Percentiles rank a stretch among this genome's conserved stretches.
phyloP scores from a whole-genome alignment of 2,888 invertebrate species.

The Smittia sp. region DNA sequence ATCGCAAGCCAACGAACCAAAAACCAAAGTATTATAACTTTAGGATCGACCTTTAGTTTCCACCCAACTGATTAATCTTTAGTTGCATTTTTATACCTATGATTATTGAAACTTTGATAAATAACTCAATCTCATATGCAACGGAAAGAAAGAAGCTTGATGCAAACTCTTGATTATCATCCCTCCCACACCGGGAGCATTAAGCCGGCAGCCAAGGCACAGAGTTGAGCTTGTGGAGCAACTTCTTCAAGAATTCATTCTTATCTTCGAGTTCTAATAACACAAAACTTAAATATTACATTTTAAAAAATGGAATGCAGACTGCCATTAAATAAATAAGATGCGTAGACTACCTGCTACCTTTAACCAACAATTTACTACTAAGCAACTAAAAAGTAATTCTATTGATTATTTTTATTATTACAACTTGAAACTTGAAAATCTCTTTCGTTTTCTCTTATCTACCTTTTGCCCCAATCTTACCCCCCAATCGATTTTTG shows the following conservation, averaged over 20 bases:
- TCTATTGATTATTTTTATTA: conserved; percentile 36
- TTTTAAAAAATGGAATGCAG: conserved; percentile 42
- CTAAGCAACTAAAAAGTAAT: conserved; percentile 42
- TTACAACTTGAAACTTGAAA: conserved; percentile 28
- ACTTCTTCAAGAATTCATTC: background rate
- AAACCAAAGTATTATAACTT: conserved; percentile 25
- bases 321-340: conserved; percentile 42
- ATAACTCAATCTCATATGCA: background rate
- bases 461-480: background rate
- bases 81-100: conserved; percentile 41
- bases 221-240: background rate
- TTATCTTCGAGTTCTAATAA: background rate
- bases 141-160: background rate
- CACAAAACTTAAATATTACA: conserved; percentile 32
- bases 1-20: conserved; percentile 7
- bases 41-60: conserved; percentile 7
- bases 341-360: conserved; percentile 41
- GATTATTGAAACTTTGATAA: conserved; percentile 24
- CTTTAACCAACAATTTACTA: conserved; percentile 41
- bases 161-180: conserved; percentile 13
- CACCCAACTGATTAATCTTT: conserved; percentile 23
- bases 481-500: background rate
- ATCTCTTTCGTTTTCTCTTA: background rate
- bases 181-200: background rate
- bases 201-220: no score